Evolutionary conservation across 2,797 vertebrate genomes (phyloP).

Genomic region (Tamandua tetradactyla): DNA sequence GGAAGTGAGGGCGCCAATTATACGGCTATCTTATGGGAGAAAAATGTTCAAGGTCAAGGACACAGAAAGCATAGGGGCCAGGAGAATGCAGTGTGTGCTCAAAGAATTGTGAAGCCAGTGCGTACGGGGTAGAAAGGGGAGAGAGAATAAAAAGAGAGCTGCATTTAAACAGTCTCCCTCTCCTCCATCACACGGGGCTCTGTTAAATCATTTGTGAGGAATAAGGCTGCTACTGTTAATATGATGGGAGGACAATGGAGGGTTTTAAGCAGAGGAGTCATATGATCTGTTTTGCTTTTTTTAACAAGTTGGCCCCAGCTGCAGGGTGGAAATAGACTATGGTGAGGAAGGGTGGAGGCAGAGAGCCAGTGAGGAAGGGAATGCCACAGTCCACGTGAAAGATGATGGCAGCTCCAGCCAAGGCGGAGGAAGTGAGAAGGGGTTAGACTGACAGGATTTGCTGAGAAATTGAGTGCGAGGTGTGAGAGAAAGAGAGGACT

Average conservation of each 20-base stretch:
- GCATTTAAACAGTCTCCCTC: not conserved
- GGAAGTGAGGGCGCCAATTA: no score
- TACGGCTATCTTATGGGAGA: not conserved
- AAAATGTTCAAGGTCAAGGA: no score
- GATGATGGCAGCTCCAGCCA: not conserved
- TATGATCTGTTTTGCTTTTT: not conserved
- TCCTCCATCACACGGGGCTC: accelerated
- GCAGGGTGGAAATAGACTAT: not conserved
- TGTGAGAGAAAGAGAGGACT: not conserved
- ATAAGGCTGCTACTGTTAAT: not conserved
- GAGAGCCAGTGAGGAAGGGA: not conserved
- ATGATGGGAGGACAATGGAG: not conserved
- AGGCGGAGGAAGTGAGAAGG: not conserved
- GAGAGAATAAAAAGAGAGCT: no score
- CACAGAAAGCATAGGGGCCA: not conserved
- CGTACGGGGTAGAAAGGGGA: not conserved
- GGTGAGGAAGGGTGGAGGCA: not conserved
- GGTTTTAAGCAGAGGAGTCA: not conserved
- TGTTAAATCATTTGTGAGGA: not conserved
- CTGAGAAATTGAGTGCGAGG: no score
- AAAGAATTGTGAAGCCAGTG: no score
- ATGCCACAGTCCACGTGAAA: not conserved
- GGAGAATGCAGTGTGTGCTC: accelerated
- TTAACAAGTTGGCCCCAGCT: not conserved
- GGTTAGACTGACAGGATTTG: not conserved